Evolutionary conservation across 2,888 invertebrate species (phyloP), one percentile per base, ranked within the genome.

Genomic region (Hartigia nigra): DNA sequence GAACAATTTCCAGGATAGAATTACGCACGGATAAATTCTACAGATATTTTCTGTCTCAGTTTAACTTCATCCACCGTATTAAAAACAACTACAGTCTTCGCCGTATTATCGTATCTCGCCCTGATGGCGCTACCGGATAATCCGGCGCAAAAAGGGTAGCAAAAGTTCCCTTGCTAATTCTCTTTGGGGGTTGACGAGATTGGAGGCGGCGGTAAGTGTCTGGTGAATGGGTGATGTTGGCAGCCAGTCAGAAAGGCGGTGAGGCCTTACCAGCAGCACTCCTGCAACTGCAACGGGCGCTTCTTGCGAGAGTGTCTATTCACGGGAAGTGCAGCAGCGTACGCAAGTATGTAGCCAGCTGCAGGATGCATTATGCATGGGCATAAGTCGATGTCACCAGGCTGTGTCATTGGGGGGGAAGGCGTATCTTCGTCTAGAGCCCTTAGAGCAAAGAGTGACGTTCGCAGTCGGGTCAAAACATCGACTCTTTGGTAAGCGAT

Each of bases 311-410:
- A 72, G 31, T 32, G 31, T 72, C 72, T 72, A 72, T 72, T 72
- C 72, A 31, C 32, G 72, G 31, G 34, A 72, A 72, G 34, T 72
- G 72, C 32, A 72, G 31, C 31, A 12, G 72, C 31, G 72, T 31
- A 31, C 32, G 72, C 31, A 23, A 34, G 72, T 31, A 34, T 72
- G 72, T 31, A 31, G 72, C 77, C 74, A n/a, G 35, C 34, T 32
- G 75, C 80, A 69, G 55, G 31, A 79, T 81, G 81, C 77, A 81
- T 81, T 80, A 82, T 82, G 78, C 82, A 80, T 81, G 80, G 69
- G 77, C 77, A 76, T 77, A 70, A 70, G 76, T 77, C 77, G 79
- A 72, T 31, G 31, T 72, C 31, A 12, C 31, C 72, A 31, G 72
- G 34, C 5, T 34, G 72, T 72, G 72, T 72, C 12, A 31, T 72